Evolutionary conservation across 2,888 invertebrate genomes (phyloP).

Genomic region (Frankliniella fusca): DNA sequence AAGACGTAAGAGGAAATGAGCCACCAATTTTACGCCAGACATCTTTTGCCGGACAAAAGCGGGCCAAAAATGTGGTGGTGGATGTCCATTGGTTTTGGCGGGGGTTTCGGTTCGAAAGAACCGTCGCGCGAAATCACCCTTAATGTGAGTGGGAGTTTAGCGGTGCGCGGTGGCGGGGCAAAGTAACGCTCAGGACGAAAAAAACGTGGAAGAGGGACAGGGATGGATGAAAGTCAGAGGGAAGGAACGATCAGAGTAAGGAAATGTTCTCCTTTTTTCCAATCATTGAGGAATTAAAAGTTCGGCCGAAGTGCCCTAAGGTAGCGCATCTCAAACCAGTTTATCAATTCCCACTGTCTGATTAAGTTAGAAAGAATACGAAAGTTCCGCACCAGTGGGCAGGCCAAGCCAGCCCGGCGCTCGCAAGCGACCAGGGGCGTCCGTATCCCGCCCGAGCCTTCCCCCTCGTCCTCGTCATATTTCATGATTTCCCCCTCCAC

Average conservation of each 20-base stretch:
- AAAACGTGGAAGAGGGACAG: not conserved
- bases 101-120: too few relatives aligned
- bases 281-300: constrained; percentile 25
- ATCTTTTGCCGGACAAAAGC: too few relatives aligned
- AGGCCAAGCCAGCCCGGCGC: not conserved
- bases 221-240: not conserved
- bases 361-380: constrained; percentile 25
- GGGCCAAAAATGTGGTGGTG: too few relatives aligned
- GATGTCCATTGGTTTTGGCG: too few relatives aligned
- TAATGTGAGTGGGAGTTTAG: too few relatives aligned
- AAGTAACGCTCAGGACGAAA: not conserved
- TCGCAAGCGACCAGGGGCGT: too few relatives aligned
- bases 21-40: too few relatives aligned
- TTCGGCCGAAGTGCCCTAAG: constrained; percentile 8
- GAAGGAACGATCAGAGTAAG: not conserved
- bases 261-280: constrained; percentile 11
- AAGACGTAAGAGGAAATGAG: too few relatives aligned
- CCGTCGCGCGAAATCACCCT: too few relatives aligned
- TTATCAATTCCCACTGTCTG: constrained; percentile 26
- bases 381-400: constrained; percentile 11
- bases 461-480: not conserved
- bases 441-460: not conserved
- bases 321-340: constrained; percentile 24
- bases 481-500: not conserved
- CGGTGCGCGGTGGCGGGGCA: too few relatives aligned